Evolutionary conservation across 30 jellyfish, hydroid and myxozoan genomes (phyloP).

Genomic region (Pseudorhiza aurosa): DNA sequence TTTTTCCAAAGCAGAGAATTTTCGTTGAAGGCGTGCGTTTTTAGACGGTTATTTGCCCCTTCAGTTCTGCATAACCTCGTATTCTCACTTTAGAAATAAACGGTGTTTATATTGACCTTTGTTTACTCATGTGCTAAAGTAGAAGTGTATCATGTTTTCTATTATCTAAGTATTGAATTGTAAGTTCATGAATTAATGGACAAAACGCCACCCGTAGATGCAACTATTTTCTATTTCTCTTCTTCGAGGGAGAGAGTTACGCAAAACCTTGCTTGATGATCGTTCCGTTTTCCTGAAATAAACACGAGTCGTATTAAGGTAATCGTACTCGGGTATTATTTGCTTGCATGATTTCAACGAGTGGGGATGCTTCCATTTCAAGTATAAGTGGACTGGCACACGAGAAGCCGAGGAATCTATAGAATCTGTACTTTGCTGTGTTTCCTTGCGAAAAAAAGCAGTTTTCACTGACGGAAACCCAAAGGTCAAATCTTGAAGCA

Average conservation of each 20-base stretch:
- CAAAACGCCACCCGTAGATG: slow-evolving; percentile 3
- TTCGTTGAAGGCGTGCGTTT: too few relatives aligned
- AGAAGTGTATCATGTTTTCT: slow-evolving; percentile 59
- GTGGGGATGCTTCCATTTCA: too few relatives aligned
- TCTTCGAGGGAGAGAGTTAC: too few relatives aligned
- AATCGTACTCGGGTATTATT: not conserved
- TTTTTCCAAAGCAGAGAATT: too few relatives aligned
- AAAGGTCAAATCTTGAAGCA: too few relatives aligned
- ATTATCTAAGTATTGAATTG: slow-evolving; percentile 43
- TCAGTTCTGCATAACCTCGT: slow-evolving; percentile 6
- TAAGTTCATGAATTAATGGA: slow-evolving; percentile 35
- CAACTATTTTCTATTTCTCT: not conserved
- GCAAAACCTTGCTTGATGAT: not conserved
- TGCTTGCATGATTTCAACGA: too few relatives aligned
- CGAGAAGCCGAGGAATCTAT: too few relatives aligned
- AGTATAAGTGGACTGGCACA: too few relatives aligned
- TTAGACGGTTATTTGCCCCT: not conserved
- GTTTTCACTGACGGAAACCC: too few relatives aligned
- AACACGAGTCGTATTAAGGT: not conserved
- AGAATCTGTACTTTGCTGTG: too few relatives aligned
- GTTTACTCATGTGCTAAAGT: slow-evolving; percentile 60
- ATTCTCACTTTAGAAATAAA: slow-evolving; percentile 25
- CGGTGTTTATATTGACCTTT: slow-evolving; percentile 58
- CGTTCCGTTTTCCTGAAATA: not conserved
- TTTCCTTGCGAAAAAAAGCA: too few relatives aligned